Base-by-base conservation (phyloP, 1,140 invertebrate species). In the Drosophila gunungcola region DNA sequence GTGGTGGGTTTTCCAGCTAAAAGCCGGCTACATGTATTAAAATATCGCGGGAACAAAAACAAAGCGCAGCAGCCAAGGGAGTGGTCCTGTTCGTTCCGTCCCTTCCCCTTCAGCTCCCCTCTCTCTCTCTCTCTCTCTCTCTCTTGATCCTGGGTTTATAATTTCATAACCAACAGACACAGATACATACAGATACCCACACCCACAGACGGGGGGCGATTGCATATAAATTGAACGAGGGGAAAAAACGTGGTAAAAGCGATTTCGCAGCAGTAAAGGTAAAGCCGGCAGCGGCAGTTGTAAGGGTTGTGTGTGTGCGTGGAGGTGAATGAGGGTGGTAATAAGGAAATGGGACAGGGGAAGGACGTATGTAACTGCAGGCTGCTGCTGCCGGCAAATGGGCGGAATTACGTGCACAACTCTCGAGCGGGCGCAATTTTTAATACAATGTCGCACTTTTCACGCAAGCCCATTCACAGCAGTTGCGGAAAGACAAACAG, bases 111-210 rank as follows among this genome's bases (percentile, higher is more conserved):
- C 16, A 21, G 16, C 39, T 45, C 41, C 39, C 16, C 29, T 43
- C 9, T 16, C 29, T 10, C 43, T 29, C 29, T 43, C 9, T 16
- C 29, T 10, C 43, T 42, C 41, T 73, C 65, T 13, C 39, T 45
- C 45, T 60, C 52, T 21, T 51, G 27, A 42, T 64, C 60, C 61
- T 67, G 81, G 68, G 63, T 73, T 85, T 85, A 85, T 85, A 85
- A 85, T 85, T 85, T 85, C 64, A 83, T 78, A 83, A 78, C 53
- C 62, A 52, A 77, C 45, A 76, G 56, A 49, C 73, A 77, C 54
- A 64, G 42, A 73, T 55, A 65, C 38, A 78, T 13, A 78, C 21
- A 57, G 7, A 32, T 32, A 32, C 9, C 65, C 10, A 51, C 51
- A 58, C 56, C 16, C 57, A 70, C 73, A 13, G 55, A 27, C 48